Conservation (phyloP, 2,113 vertebrate genomes). For the Percopsis transmontana region DNA sequence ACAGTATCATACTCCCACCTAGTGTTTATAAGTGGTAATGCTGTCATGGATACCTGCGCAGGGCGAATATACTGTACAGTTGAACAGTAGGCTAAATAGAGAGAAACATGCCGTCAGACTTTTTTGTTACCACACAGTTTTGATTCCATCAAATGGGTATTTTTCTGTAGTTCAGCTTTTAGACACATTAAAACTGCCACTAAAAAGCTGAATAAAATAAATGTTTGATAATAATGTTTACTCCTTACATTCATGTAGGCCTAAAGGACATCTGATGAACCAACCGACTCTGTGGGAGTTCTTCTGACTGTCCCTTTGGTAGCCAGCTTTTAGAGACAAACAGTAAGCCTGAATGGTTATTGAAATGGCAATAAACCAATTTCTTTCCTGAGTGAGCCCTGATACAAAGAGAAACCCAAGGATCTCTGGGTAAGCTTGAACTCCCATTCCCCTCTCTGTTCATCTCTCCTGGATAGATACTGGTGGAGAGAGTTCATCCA, state of each 20-base stretch:
- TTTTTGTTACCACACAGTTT: too few species aligned
- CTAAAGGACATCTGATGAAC: constrained; percentile 2
- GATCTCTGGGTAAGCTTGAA: constrained; percentile 47
- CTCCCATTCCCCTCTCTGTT: constrained; percentile 35
- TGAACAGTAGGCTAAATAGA: background rate
- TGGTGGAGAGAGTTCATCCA: constrained; percentile 65
- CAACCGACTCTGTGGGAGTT: background rate
- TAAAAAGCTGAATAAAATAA: too few species aligned
- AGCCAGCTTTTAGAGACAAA: constrained; percentile 27
- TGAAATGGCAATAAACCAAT: constrained; percentile 65
- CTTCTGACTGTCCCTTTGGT: constrained; percentile 17
- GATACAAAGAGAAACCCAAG: constrained; percentile 70
- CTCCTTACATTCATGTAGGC: constrained; percentile 8
- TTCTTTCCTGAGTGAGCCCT: constrained; percentile 50
- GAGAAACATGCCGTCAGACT: background rate
- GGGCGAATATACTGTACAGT: too few species aligned
- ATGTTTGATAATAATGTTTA: too few species aligned
- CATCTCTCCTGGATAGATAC: constrained; percentile 56
- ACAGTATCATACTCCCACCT: constrained; percentile 68
- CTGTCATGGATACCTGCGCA: background rate
- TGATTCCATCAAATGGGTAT: too few species aligned
- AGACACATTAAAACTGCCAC: too few species aligned
- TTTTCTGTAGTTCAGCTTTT: too few species aligned
- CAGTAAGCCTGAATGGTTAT: constrained; percentile 42
- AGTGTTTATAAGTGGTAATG: constrained; percentile 49